phyloP scores from a whole-genome alignment of 2,113 vertebrate genomes.

The Ptilorrhoa leucosticta region DNA sequence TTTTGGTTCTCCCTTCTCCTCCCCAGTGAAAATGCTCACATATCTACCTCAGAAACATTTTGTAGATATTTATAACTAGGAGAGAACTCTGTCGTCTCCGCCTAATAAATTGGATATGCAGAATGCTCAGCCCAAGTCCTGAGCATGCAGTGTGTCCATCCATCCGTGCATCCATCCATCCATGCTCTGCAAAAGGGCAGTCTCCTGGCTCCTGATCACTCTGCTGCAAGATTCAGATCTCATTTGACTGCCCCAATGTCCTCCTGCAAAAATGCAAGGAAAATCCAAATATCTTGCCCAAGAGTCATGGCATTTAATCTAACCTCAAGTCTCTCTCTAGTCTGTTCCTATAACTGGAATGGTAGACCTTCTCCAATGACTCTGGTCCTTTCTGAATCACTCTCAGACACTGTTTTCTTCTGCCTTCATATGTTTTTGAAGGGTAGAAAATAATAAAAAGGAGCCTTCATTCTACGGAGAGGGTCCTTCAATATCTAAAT shows the following conservation, averaged over 20 bases:
- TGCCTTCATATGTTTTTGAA: neutral
- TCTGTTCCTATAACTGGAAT: neutral
- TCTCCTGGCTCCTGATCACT: neutral
- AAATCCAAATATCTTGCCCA: neutral
- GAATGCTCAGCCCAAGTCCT: neutral
- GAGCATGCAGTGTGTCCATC: rapidly evolving
- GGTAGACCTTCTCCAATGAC: neutral
- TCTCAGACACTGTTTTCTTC: neutral
- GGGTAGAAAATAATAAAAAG: neutral
- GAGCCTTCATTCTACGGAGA: neutral
- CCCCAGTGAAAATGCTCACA: neutral
- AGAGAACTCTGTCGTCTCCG: neutral
- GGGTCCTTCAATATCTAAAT: neutral
- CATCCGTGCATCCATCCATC: too few relatives aligned
- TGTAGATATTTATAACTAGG: neutral
- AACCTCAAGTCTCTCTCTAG: neutral
- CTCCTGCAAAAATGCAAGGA: neutral
- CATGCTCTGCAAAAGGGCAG: neutral
- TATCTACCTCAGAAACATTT: neutral
- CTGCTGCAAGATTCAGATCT: neutral
- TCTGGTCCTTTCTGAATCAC: neutral
- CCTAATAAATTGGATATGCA: neutral
- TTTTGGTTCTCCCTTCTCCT: neutral
- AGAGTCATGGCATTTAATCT: neutral
- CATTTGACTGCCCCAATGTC: neutral